Evolutionary conservation across 2,797 vertebrate genomes (phyloP), one percentile per base, ranked within the genome.

Genomic region (Cryptoprocta ferox): DNA sequence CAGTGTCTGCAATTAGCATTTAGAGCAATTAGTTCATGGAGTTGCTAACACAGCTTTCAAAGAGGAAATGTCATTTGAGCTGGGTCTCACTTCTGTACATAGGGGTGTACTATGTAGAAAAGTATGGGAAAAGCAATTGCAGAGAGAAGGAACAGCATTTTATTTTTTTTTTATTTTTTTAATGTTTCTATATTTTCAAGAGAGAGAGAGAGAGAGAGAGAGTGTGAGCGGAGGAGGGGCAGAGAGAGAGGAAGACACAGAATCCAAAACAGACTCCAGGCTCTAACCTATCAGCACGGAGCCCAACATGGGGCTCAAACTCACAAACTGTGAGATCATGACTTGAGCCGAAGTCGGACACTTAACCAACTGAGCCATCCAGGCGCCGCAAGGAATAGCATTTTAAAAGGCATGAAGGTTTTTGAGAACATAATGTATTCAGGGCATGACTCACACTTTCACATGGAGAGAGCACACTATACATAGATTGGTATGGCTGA

Each of bases 11-110:
- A 90, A 35, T 83, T 84, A 89, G 68, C 89, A 56, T 93, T 84
- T 95, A 76, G n/a, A 90, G 26, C 61, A 76, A 24, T 70, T 94
- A 76, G 39, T 97, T 81, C 56, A 79, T 88, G 32, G 56, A 94
- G n/a, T 95, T 96, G 7, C 45, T 92, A 59, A 81, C 24, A 73
- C 91, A 95, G 35, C 83, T 68, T 85, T 88, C 39, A 71, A 88
- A 95, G 71, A 90, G 11, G 50, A 95, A 84, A 80, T 92, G 35
- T 65, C 42, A 61, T 80, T 76, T 92, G 78, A 85, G 16, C 37
- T 91, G 50, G 65, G 32, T 4, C 35, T 91, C 32, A 48, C 70
- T 93, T 96, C 39, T 86, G 19, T 93, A 39, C 32, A 48, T 24
- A 59, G 28, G 50, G 19, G 81, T 56, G 66, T 48, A 88, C 21